Base-by-base conservation (phyloP, 2,888 invertebrate species). In the Agrilus biguttatus region DNA sequence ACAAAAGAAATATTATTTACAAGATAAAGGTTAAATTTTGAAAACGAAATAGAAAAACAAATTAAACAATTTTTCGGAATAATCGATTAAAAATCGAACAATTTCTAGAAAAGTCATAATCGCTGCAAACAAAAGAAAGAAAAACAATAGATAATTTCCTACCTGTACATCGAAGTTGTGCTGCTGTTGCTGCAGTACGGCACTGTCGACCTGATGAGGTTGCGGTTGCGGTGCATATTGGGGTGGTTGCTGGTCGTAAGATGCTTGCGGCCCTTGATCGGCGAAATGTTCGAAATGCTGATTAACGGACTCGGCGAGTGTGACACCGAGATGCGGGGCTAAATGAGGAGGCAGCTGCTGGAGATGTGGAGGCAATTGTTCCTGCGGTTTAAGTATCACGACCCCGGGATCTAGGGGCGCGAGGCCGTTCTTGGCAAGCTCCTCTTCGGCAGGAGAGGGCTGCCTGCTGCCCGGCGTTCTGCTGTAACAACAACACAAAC, bases 381-480 rank as follows among this genome's bases (percentile, higher is more conserved):
- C 68, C 59, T 48, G 59, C 68, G 69, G 77, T 65, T 69, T 70
- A 47, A 70, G 60, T 46, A 74, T 68, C 46, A 71, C 72, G 42
- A 75, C 70, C 53, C 69, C 70, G 52, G 68, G 64, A 47, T 67
- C 70, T 32, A 51, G 47, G 56, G 57, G 55, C 47, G 61, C 60
- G 40, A 61, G 53, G 42, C 63, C 56, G 54, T 75, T 77, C 59
- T 78, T 78, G 49, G 70, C 72, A 45, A 77, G 68, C 46, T 87
- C 87, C 57, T 86, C 86, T 66, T 90, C 90, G 13, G 88, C 87
- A 40, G 92, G 91, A 36, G 91, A 92, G 48, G 89, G 89, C 68
- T 91, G 91, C 57, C 90, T 79, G 58, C 91, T 90, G 42, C 89
- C 88, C 35, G 87, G 87, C 51, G 88, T 88, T 56, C 89, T 86